Base-by-base conservation (phyloP, 2,888 invertebrate species). In the Sphaerophoria rueppellii region DNA sequence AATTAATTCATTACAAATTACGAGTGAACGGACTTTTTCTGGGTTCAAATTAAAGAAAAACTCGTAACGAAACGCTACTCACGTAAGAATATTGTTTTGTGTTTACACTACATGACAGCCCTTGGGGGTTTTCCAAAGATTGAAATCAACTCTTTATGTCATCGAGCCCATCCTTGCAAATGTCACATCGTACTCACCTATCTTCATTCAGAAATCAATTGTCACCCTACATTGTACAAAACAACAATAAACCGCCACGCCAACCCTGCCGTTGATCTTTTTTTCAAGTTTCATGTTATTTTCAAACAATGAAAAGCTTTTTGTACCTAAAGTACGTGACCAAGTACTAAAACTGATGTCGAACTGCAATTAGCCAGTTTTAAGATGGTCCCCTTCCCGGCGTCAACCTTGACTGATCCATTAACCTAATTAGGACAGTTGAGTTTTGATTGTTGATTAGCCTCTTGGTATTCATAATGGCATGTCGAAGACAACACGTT, bases 381-480 rank as follows among this genome's bases (percentile, higher is more conserved):
- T 34, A 67, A 82, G 43, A 69, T 67, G 16, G 16, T 37, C 16
- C 12, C 65, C 35, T 40, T 24, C 46, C 61, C 43, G 67, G n/a
- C n/a, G n/a, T n/a, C n/a, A n/a, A 40, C 70, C 77, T 77, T 82
- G 71, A 4, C 9, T 48, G 34, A 77, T 48, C 67, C 77, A 82
- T 82, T 77, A 82, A 82, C 81, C 81, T 48, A 82, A 82, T 82
- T 82, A 82, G 65, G 55, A 77, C 65, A 9, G 14, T 60, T 67
- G 14, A 37, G 9, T 54, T 58, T 46, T 67, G 24, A 24, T 60
- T 58, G 58, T 32, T 67, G 54, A 67, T 73, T 73, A 16, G 35
- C 43, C 67, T 79, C 67, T 73, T 54, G 54, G 40, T 46, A 65
- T 67, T 54, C 58, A 78, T 65, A 52, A 54, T 32, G 16, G 34